Conservation (phyloP, 2,888 invertebrate species). For the Galerucella calmariensis region DNA sequence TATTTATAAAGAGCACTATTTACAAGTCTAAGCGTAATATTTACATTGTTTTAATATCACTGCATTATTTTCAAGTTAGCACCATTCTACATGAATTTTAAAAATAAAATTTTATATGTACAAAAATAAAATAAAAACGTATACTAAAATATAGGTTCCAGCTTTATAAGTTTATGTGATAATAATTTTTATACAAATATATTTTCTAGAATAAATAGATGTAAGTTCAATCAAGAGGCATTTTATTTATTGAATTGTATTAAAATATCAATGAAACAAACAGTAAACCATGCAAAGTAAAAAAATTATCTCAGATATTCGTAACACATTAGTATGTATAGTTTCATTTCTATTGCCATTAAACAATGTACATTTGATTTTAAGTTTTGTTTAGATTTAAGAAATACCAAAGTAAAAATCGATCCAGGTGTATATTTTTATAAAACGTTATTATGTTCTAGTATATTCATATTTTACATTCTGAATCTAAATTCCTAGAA, state of each 20-base stretch:
- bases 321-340: neutral
- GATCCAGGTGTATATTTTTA: too few species aligned
- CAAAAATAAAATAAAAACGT: conserved; percentile 31
- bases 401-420: too few species aligned
- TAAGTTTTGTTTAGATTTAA: conserved; percentile 1
- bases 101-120: conserved; percentile 32
- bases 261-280: neutral
- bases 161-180: conserved; percentile 24
- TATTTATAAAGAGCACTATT: conserved; percentile 35
- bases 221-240: conserved; percentile 1
- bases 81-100: conserved; percentile 32
- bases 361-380: neutral
- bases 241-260: neutral
- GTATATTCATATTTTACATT: neutral
- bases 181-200: conserved; percentile 30
- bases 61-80: conserved; percentile 32
- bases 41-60: conserved; percentile 36
- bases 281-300: neutral
- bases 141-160: conserved; percentile 33
- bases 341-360: conserved; percentile 11
- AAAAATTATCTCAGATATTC: neutral
- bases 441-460: neutral
- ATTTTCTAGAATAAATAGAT: conserved; percentile 31
- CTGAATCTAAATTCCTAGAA: neutral
- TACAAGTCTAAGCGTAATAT: conserved; percentile 34